Evolutionary conservation across 2,888 invertebrate genomes (phyloP).

Genomic region (Bembecia ichneumoniformis): DNA sequence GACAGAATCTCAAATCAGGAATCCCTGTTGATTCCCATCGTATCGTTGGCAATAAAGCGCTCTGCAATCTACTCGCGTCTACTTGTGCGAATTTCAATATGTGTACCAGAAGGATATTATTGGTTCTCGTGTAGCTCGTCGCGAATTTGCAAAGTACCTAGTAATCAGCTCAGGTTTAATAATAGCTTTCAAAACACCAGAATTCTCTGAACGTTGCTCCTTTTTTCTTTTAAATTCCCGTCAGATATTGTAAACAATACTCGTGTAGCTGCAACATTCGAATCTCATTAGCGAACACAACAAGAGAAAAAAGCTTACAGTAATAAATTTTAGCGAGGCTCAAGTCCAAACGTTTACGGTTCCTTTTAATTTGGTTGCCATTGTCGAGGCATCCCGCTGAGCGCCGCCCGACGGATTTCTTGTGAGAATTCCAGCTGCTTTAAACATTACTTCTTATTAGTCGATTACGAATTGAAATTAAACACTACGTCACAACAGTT

Average conservation of each 20-base stretch:
- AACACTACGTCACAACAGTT: constrained; percentile 7
- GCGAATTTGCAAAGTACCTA: neutral
- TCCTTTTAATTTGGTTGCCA: constrained; percentile 70
- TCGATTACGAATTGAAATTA: constrained; percentile 56
- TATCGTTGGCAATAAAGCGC: constrained; percentile 46
- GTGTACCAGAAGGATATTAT: constrained; percentile 33
- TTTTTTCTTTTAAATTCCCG: no score
- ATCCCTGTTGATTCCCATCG: constrained; percentile 22
- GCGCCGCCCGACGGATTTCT: constrained; percentile 58
- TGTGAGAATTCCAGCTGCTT: constrained; percentile 65
- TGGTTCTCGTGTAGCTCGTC: constrained; percentile 14
- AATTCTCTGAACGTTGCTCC: no score
- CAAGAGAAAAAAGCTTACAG: constrained; percentile 52
- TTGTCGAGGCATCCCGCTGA: constrained; percentile 66
- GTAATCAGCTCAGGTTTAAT: neutral
- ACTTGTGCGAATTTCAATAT: constrained; percentile 46
- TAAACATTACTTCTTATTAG: constrained; percentile 64
- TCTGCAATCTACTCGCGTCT: constrained; percentile 49
- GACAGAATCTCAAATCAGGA: constrained; percentile 42
- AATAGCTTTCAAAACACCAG: no score
- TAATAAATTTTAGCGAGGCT: constrained; percentile 70
- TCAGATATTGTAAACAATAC: constrained; percentile 25
- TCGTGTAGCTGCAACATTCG: constrained; percentile 64
- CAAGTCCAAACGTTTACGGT: constrained; percentile 69
- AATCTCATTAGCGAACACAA: constrained; percentile 68